Evolutionary conservation across 2,888 invertebrate species (phyloP), one percentile per base, ranked within the genome.

Genomic region (Scaptodrosophila latifasciaeformis): DNA sequence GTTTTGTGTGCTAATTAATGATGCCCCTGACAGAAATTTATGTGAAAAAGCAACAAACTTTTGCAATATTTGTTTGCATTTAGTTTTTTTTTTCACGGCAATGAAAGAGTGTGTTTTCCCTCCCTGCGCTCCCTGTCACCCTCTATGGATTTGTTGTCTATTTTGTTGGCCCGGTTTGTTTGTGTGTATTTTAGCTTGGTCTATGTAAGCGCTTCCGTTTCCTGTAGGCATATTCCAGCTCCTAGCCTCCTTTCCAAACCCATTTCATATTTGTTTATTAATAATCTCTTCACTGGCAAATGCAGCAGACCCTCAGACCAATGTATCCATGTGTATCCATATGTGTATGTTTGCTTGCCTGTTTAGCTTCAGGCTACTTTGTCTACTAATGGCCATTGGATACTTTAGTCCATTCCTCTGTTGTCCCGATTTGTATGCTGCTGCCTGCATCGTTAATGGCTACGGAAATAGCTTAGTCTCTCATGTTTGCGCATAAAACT

Each of bases 11-110:
- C 79, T 83, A 83, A 83, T 84, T 83, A 84, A 83, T 84, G 83
- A 82, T 72, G 80, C 81, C 82, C 83, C 70, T 75, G 85, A 84
- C 83, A 78, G 78, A 77, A 85, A 83, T 85, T 82, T 84, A 83
- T 85, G 82, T 72, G 82, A 68, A 63, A 74, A 52, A 42, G 78
- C 59, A 57, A 57, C n/a, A 77, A 84, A 84, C 80, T 84, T 84
- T 84, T 75, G 82, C 83, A 80, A 82, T 83, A 84, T 83, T 82
- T 82, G 82, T 76, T 76, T 54, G 49, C 64, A 70, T 74, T 75
- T 74, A 70, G 75, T 74, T 68, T 62, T 51, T 48, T 53, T 47
- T 43, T n/a, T n/a, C n/a, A n/a, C n/a, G n/a, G n/a, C n/a, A n/a
- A n/a, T n/a, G n/a, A n/a, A n/a, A n/a, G n/a, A n/a, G n/a, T 12